phyloP scores from a whole-genome alignment of 2,113 vertebrate genomes.

The Micronisus gabar region DNA sequence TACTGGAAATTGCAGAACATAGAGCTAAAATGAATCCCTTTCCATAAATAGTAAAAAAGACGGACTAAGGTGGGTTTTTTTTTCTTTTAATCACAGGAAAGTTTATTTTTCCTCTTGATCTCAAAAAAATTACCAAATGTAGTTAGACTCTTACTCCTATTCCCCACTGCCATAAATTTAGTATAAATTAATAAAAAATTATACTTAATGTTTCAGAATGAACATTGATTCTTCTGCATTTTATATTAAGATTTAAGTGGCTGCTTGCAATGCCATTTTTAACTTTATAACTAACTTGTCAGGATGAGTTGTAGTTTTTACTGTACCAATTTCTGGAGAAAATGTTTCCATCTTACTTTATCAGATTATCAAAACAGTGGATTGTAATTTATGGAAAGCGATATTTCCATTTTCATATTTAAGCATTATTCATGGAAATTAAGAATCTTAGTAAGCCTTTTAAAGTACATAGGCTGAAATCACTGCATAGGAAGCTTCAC shows the following conservation, averaged over 20 bases:
- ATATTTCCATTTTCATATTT: neutral
- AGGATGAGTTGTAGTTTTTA: neutral
- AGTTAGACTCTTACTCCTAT: neutral
- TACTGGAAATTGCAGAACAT: neutral
- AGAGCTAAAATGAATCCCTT: neutral
- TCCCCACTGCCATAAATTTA: neutral
- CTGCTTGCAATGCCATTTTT: neutral
- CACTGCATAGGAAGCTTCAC: neutral
- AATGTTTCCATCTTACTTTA: constrained; percentile 1
- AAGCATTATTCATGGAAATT: neutral
- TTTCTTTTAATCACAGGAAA: neutral
- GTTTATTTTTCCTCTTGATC: neutral
- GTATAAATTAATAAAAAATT: neutral
- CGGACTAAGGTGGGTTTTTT: neutral
- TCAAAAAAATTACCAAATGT: neutral
- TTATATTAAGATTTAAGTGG: neutral
- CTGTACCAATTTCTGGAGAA: neutral
- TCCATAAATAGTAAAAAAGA: neutral
- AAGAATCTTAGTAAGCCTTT: neutral
- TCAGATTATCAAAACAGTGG: neutral
- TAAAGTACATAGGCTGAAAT: neutral
- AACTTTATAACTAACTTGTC: neutral
- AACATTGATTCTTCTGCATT: neutral
- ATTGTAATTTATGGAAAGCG: neutral
- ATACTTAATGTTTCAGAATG: neutral